Conservation (phyloP, 2,888 invertebrate species). For the Anthophora plumipes region DNA sequence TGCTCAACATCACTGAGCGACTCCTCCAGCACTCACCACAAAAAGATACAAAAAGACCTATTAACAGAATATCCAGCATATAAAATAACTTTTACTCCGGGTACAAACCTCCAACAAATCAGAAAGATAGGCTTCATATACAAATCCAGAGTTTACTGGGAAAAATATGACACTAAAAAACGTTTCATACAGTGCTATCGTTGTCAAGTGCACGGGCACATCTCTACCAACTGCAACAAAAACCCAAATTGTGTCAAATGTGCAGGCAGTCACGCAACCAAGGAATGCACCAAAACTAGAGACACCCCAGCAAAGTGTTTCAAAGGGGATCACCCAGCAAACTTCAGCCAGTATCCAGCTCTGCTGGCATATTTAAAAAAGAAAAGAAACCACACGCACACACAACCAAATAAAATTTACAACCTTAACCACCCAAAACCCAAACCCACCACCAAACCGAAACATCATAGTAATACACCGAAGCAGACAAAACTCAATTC, state of each 20-base stretch:
- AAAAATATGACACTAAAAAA: neutral
- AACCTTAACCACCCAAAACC: no score
- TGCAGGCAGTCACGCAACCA: neutral
- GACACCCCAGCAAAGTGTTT: neutral
- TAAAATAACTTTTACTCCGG: no score
- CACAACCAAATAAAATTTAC: no score
- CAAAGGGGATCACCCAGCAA: slow-evolving; percentile 4
- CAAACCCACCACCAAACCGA: neutral
- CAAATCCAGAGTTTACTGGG: slow-evolving; percentile 1
- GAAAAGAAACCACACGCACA: neutral
- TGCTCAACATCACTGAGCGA: no score
- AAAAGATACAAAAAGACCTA: no score
- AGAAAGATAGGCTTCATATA: no score
- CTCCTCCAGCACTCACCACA: no score
- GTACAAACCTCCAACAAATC: no score
- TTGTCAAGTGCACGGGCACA: slow-evolving; percentile 5
- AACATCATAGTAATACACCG: neutral
- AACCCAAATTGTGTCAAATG: slow-evolving; percentile 6
- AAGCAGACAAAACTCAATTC: no score
- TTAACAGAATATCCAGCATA: no score
- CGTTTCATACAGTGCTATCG: neutral
- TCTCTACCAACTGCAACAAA: slow-evolving; percentile 2
- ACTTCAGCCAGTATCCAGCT: slow-evolving; percentile 7
- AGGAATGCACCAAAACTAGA: neutral
- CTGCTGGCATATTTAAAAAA: neutral